Percentiles rank a stretch among this genome's conserved stretches.
Evolutionary conservation across 1,140 invertebrate genomes (phyloP).

Genomic region (Heliconius hewitsoni): DNA sequence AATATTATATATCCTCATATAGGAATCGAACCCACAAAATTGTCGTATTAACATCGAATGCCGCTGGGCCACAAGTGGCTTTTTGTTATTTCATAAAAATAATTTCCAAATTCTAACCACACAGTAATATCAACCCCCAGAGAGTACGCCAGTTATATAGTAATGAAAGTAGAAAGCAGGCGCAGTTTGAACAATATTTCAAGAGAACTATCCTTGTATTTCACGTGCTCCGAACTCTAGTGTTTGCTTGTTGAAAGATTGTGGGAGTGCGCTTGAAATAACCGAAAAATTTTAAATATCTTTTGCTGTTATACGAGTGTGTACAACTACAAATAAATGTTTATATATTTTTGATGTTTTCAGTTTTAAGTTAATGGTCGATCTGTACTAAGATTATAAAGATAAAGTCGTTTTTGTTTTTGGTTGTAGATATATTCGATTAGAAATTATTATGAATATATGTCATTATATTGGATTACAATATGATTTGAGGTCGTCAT

Average conservation of each 20-base stretch:
- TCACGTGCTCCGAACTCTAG: slow-evolving; percentile 28
- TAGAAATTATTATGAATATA: no score
- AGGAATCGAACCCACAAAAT: no score
- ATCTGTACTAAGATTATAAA: no score
- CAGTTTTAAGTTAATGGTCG: no score
- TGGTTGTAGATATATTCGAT: no score
- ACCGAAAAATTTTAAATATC: neutral
- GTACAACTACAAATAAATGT: neutral
- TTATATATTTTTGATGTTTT: no score
- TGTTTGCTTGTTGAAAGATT: slow-evolving; percentile 20
- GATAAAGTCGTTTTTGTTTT: no score
- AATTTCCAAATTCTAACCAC: neutral
- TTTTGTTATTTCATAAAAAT: neutral
- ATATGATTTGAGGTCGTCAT: no score
- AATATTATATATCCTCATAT: no score
- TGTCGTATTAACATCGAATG: no score
- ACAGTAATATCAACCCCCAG: slow-evolving; percentile 26
- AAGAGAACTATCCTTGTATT: slow-evolving; percentile 32
- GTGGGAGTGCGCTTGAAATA: slow-evolving; percentile 5
- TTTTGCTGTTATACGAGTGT: neutral
- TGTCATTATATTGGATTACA: no score
- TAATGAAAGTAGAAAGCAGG: slow-evolving; percentile 33
- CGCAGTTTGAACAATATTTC: slow-evolving; percentile 30
- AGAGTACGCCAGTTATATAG: slow-evolving; percentile 17
- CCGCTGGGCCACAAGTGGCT: no score